These are phyloP conservation scores for Amblyjoppa proteus DNA, from an alignment of 2,888 invertebrate genomes.

Conservation along the genomic window DNA sequence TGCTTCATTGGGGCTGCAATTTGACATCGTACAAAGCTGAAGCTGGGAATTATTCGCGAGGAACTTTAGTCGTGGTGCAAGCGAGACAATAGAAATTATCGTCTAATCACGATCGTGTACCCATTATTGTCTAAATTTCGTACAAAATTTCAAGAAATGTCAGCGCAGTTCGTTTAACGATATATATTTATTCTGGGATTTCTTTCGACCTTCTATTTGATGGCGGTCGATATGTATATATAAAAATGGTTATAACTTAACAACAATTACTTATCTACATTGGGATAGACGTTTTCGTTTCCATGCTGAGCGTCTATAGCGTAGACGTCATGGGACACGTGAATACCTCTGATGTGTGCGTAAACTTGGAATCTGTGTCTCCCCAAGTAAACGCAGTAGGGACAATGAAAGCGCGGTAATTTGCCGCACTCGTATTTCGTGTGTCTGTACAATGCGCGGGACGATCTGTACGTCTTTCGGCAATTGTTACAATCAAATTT, in stretches of 20 bases:
- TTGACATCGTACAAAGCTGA: not conserved
- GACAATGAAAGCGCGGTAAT: conserved; percentile 73
- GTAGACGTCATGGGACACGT: conserved; percentile 72
- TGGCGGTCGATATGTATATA: too few species aligned
- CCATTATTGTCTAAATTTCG: too few species aligned
- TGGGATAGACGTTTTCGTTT: conserved; percentile 40
- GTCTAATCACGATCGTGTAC: too few species aligned
- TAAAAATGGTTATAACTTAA: not conserved
- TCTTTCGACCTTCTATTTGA: not conserved
- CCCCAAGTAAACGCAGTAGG: conserved; percentile 64
- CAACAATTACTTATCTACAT: conserved; percentile 1
- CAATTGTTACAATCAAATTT: conserved; percentile 73
- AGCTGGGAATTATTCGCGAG: not conserved
- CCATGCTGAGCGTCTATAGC: conserved; percentile 76
- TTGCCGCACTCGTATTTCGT: conserved; percentile 77
- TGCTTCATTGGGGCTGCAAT: not conserved
- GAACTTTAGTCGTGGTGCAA: not conserved
- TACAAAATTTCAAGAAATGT: not conserved
- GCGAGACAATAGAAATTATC: not conserved
- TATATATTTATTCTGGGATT: not conserved
- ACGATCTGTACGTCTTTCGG: conserved; percentile 57
- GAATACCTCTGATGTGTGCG: conserved; percentile 76
- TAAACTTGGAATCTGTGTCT: conserved; percentile 78
- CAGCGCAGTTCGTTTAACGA: not conserved
- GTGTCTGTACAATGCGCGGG: conserved; percentile 68